Evolutionary conservation across 2,888 invertebrate genomes (phyloP).

Genomic region (Nasonovia ribisnigri): DNA sequence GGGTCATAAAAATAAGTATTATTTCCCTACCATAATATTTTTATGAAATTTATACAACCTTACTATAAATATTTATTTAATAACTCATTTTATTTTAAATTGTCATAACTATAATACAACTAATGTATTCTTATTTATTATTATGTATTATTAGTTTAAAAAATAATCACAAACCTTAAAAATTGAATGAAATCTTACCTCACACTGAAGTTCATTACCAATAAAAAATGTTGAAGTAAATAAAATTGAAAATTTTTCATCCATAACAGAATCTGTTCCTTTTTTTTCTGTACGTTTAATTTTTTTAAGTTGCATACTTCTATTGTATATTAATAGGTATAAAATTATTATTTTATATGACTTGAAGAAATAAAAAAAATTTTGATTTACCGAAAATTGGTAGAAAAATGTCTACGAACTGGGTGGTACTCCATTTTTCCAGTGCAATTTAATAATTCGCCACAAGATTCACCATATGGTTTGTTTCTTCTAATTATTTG

Average conservation of each 20-base stretch:
- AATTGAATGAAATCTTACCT: constrained; percentile 45
- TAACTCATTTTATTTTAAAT: background rate
- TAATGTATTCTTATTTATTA: too few relatives aligned
- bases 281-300: constrained; percentile 97
- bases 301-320: constrained; percentile 94
- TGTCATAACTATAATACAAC: background rate
- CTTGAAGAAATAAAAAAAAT: constrained; percentile 69
- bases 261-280: constrained; percentile 97
- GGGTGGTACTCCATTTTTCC: constrained; percentile 96
- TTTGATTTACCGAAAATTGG: constrained; percentile 81
- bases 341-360: constrained; percentile 28
- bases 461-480: constrained; percentile 79
- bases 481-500: constrained; percentile 81
- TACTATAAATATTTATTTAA: background rate
- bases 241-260: constrained; percentile 93
- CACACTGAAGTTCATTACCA: constrained; percentile 71
- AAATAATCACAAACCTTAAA: background rate
- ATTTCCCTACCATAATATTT: background rate
- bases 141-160: background rate
- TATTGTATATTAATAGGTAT: constrained; percentile 68
- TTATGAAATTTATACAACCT: background rate
- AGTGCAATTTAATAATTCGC: constrained; percentile 94
- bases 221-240: constrained; percentile 95
- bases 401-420: constrained; percentile 78
- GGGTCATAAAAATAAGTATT: background rate